These are phyloP conservation scores for Ditylenchus weischeri DNA, from an alignment of 2,888 invertebrate genomes.

Conservation along the genomic window DNA sequence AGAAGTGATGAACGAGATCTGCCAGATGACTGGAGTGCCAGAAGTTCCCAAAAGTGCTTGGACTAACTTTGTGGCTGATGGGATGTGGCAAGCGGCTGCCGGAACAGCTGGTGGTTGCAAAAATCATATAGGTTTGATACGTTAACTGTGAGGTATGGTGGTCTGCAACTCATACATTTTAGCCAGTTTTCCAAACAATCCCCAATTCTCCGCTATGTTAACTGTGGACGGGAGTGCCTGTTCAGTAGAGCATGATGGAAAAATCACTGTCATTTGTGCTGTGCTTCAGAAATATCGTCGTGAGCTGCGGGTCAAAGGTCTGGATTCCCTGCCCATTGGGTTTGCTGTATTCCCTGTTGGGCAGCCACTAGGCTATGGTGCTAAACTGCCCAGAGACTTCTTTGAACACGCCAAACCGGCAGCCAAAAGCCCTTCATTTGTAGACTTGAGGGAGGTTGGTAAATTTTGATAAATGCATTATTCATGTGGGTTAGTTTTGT, in stretches of 20 bases:
- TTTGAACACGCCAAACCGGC: conserved; percentile 79
- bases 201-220: conserved; percentile 81
- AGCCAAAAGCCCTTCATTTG: conserved; percentile 85
- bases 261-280: conserved; percentile 87
- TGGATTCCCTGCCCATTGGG: conserved; percentile 88
- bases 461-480: too few species aligned
- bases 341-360: conserved; percentile 73
- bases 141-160: not conserved
- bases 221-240: conserved; percentile 72
- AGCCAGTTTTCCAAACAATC: conserved; percentile 89
- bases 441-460: conserved; percentile 78
- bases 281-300: conserved; percentile 84
- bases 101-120: conserved; percentile 94
- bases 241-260: conserved; percentile 67
- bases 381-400: conserved; percentile 63
- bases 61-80: conserved; percentile 87
- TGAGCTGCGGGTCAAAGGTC: conserved; percentile 79
- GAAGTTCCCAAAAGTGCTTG: conserved; percentile 63
- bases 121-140: conserved; percentile 72
- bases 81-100: conserved; percentile 79
- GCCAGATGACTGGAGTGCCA: conserved; percentile 54
- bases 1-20: conserved; percentile 72
- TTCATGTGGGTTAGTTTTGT: not conserved
- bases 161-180: conserved; percentile 59
- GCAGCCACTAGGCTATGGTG: not conserved